Evolutionary conservation across 1,140 invertebrate genomes (phyloP), one percentile per base, ranked within the genome.

Genomic region (Philopotamus ludificatus): DNA sequence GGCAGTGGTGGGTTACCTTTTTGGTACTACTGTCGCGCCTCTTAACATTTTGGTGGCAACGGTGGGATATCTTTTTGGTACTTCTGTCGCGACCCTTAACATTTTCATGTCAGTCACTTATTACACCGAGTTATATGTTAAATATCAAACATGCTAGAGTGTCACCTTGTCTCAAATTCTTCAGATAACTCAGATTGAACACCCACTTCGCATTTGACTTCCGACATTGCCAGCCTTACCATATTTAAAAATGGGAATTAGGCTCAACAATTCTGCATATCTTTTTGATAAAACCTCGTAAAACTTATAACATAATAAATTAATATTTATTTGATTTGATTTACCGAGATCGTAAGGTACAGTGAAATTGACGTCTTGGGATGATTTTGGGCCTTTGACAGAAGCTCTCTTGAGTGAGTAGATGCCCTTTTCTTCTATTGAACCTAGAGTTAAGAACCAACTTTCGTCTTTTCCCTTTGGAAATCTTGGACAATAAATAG

Each of bases 381-480:
- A 65, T 54, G 76, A 76, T 23, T 77, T 81, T 3, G 75, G 77
- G 10, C 73, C 79, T 2, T 82, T 73, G 25, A 78, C 72, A 0
- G 80, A 77, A 0, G 89, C 76, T 65, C 95, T 81, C 74, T 96
- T 97, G 67, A 97, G 79, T n/a, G 94, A 93, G 25, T 90, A 76
- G n/a, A 99, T 78, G 73, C 97, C 92, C 34, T 80, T 81, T 1
- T 79, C 79, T 58, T 87, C 84, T 18, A 86, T 74, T 55, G 87
- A 84, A 8, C 94, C 95, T 1, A 99, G 77, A 0, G 95, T 84
- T 0, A 98, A 71, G 76, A 98, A 91, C 96, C 96, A 99, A 47
- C 93, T 92, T 77, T 98, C 95, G 70, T 95, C 93, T 80, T 98
- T 98, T 3, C 89, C 86, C 75, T 96, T 95, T 0, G 93, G 87